phyloP scores from a whole-genome alignment of 1,140 invertebrate genomes.

The Heterodera schachtii region DNA sequence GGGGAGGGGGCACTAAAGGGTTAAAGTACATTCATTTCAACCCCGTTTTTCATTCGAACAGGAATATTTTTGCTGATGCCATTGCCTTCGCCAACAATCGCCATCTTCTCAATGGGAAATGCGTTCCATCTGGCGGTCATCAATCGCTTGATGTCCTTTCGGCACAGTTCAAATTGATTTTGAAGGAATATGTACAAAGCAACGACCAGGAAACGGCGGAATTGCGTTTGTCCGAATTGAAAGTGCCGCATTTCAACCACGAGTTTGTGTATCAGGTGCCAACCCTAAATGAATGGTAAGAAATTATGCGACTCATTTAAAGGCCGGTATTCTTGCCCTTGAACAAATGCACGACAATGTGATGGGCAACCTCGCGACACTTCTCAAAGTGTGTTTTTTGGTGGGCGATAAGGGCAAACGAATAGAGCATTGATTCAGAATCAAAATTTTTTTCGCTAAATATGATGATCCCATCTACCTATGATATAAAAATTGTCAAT shows the following conservation, averaged over 20 bases:
- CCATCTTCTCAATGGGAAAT: slow-evolving; percentile 28
- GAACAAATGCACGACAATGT: slow-evolving; percentile 52
- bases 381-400: slow-evolving; percentile 45
- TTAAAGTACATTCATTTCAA: not conserved
- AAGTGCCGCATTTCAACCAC: slow-evolving; percentile 50
- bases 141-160: slow-evolving; percentile 44
- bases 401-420: no score
- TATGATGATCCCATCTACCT: no score
- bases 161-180: slow-evolving; percentile 47
- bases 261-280: slow-evolving; percentile 49
- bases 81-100: slow-evolving; percentile 39
- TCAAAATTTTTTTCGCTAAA: no score
- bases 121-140: slow-evolving; percentile 36
- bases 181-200: slow-evolving; percentile 41
- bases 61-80: slow-evolving; percentile 37
- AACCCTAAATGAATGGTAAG: not conserved
- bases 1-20: no score
- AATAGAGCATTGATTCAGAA: not conserved
- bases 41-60: not conserved
- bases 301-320: slow-evolving; percentile 20
- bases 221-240: slow-evolving; percentile 39
- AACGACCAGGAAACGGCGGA: slow-evolving; percentile 41
- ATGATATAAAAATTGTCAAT: no score
- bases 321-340: slow-evolving; percentile 44
- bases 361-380: slow-evolving; percentile 35